Percentiles rank a stretch among this genome's conserved stretches.
phyloP scores from a whole-genome alignment of 2,888 invertebrate genomes.

The Sturmia bella region DNA sequence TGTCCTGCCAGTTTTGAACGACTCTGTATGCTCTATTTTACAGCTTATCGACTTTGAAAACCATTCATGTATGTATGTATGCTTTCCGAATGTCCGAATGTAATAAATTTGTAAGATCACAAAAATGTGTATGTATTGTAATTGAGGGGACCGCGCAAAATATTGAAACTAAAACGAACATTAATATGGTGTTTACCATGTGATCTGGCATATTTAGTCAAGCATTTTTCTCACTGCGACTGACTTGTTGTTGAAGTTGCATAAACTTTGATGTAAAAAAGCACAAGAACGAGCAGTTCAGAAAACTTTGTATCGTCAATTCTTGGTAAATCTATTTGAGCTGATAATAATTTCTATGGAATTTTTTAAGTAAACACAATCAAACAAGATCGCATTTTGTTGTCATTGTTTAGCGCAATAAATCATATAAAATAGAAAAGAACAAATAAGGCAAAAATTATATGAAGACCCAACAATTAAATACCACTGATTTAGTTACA shows the following conservation, averaged over 20 bases:
- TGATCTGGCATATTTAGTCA: background rate
- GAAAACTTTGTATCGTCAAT: constrained; percentile 23
- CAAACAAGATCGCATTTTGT: constrained; percentile 26
- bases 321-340: constrained; percentile 54
- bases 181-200: no score
- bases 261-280: background rate
- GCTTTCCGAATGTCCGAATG: no score
- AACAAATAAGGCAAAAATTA: constrained; percentile 27
- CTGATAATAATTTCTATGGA: constrained; percentile 54
- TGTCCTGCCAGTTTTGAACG: no score
- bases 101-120: no score
- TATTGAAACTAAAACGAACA: no score
- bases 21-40: no score
- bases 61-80: no score
- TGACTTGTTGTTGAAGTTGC: constrained; percentile 19
- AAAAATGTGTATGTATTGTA: no score
- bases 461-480: constrained; percentile 36
- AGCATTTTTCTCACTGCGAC: background rate
- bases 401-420: constrained; percentile 32
- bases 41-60: no score
- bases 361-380: constrained; percentile 47
- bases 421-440: constrained; percentile 39
- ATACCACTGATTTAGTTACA: constrained; percentile 31
- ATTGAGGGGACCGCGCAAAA: no score
- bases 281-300: background rate